Percentiles rank a stretch among this genome's conserved stretches.
phyloP scores from a whole-genome alignment of 2,888 invertebrate species.

The Aethes cnicana region DNA sequence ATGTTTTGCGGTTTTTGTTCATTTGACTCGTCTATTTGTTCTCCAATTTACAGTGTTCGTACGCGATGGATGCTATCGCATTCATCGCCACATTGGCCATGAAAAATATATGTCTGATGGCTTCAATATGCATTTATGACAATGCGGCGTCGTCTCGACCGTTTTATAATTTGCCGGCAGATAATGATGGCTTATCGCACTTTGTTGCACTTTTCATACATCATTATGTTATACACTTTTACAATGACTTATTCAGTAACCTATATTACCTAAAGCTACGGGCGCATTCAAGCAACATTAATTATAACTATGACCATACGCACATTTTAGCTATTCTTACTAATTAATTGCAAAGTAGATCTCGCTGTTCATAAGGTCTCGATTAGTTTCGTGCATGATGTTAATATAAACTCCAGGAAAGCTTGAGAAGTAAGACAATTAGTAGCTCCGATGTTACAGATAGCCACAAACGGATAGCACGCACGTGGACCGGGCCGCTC shows the following conservation, averaged over 20 bases:
- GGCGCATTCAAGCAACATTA: too few species aligned
- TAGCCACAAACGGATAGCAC: conserved; percentile 33
- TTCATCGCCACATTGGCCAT: conserved; percentile 12
- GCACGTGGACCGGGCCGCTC: conserved; percentile 48
- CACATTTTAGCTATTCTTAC: too few species aligned
- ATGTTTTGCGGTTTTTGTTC: conserved; percentile 42
- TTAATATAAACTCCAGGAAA: too few species aligned
- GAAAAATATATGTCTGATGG: conserved; percentile 11
- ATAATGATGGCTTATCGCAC: conserved; percentile 20
- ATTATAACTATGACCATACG: too few species aligned
- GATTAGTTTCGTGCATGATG: too few species aligned
- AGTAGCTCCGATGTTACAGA: conserved; percentile 34
- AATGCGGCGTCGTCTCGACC: conserved; percentile 5
- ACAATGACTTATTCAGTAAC: conserved; percentile 8
- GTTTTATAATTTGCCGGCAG: conserved; percentile 13
- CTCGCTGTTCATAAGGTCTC: too few species aligned
- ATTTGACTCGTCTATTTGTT: conserved; percentile 34
- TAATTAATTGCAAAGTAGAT: too few species aligned
- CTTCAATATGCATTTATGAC: conserved; percentile 3
- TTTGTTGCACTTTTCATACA: conserved; percentile 14
- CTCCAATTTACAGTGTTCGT: conserved; percentile 25
- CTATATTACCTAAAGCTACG: too few species aligned
- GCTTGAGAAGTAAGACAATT: conserved; percentile 15
- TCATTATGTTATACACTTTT: conserved; percentile 25
- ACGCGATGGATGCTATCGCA: conserved; percentile 8